Conservation (phyloP, 2,797 vertebrate species). For the Pampus argenteus region DNA sequence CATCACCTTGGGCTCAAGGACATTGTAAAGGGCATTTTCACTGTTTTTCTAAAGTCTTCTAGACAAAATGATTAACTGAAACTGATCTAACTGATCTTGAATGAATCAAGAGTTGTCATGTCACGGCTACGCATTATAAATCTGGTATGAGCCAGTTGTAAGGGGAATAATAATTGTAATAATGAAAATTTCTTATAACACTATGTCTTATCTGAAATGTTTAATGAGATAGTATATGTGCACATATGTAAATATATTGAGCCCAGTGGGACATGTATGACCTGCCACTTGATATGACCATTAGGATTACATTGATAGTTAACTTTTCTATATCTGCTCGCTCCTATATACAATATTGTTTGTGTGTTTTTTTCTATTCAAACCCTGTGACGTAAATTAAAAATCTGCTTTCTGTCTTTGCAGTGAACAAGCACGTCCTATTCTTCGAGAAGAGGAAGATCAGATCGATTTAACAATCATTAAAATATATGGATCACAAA, state of each 20-base stretch:
- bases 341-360: too few relatives aligned
- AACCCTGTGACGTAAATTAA: neutral
- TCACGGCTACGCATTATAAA: neutral
- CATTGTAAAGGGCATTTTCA: neutral
- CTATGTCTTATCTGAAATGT: neutral
- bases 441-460: conserved; percentile 97
- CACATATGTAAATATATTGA: neutral
- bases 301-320: neutral
- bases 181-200: neutral
- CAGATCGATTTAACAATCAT: conserved; percentile 87
- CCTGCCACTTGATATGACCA: neutral
- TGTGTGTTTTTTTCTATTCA: too few relatives aligned
- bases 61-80: too few relatives aligned
- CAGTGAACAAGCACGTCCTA: conserved; percentile 94
- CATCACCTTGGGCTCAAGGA: too few relatives aligned
- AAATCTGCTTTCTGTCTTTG: conserved; percentile 50
- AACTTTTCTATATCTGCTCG: neutral
- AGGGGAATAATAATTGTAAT: neutral
- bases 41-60: too few relatives aligned
- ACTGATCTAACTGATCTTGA: neutral
- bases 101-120: neutral
- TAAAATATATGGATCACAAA: conserved; percentile 28
- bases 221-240: neutral
- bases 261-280: neutral
- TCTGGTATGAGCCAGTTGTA: neutral